phyloP scores from a whole-genome alignment of 1,140 invertebrate species.

The Propsilocerus akamusi region DNA sequence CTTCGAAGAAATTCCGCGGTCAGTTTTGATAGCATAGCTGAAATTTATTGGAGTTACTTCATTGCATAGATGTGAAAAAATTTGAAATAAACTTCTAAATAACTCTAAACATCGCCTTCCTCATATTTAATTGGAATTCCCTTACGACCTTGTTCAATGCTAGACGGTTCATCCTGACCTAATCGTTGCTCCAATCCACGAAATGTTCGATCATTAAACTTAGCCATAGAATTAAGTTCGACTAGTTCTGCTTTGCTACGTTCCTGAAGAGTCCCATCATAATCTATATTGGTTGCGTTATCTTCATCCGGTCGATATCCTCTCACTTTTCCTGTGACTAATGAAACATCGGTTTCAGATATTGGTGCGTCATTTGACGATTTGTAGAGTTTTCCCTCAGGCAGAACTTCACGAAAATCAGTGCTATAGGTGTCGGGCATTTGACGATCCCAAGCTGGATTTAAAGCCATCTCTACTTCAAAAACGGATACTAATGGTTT shows the following conservation, averaged over 20 bases:
- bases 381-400: slow-evolving; percentile 34
- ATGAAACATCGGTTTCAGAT: slow-evolving; percentile 38
- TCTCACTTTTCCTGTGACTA: slow-evolving; percentile 45
- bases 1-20: background rate
- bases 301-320: slow-evolving; percentile 16
- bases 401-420: slow-evolving; percentile 58
- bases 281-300: slow-evolving; percentile 15
- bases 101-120: slow-evolving; percentile 11
- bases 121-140: slow-evolving; percentile 38
- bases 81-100: background rate
- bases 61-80: background rate
- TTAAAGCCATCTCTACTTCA: slow-evolving; percentile 80
- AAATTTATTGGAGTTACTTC: background rate
- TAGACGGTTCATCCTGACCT: slow-evolving; percentile 38
- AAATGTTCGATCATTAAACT: slow-evolving; percentile 44
- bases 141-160: slow-evolving; percentile 37
- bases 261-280: slow-evolving; percentile 16
- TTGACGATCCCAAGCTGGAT: slow-evolving; percentile 34
- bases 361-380: slow-evolving; percentile 30
- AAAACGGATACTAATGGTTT: slow-evolving; percentile 81
- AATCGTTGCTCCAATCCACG: slow-evolving; percentile 52
- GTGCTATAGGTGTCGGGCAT: slow-evolving; percentile 41
- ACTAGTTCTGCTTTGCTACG: slow-evolving; percentile 28
- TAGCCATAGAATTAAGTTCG: slow-evolving; percentile 33
- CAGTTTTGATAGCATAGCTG: background rate